phyloP scores from a whole-genome alignment of 2,113 vertebrate species.

The mouse (Mus musculus) region DNA sequence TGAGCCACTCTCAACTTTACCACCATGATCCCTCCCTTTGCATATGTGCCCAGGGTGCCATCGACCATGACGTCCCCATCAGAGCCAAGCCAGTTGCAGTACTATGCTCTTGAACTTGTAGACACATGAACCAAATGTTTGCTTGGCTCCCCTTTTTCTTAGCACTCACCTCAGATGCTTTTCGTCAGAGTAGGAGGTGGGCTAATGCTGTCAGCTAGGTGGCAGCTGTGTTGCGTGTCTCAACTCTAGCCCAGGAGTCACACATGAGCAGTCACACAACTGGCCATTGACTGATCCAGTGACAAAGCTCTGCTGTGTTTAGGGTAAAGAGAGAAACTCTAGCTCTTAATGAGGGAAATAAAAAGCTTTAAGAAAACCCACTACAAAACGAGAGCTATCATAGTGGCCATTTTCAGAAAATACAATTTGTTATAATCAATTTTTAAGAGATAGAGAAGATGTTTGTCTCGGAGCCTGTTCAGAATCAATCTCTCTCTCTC shows the following conservation, averaged over 20 bases:
- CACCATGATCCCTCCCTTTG: background rate
- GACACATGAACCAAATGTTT: background rate
- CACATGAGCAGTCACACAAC: accelerated
- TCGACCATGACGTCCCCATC: background rate
- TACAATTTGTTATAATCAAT: background rate
- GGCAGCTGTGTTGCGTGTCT: background rate
- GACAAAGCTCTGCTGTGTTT: background rate
- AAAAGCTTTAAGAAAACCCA: background rate
- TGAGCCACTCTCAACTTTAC: background rate
- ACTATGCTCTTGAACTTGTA: background rate
- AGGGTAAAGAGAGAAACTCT: background rate
- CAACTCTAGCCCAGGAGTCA: background rate
- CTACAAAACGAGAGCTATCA: background rate
- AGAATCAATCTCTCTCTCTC: background rate
- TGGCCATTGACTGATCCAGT: background rate
- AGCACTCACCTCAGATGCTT: background rate
- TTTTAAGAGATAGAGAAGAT: background rate
- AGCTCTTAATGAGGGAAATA: background rate
- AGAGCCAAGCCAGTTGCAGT: background rate
- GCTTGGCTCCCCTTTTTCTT: background rate
- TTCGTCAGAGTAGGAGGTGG: background rate
- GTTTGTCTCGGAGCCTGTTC: background rate
- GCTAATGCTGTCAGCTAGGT: background rate
- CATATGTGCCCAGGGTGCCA: background rate
- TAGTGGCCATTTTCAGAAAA: background rate